Conservation (phyloP, 2,888 invertebrate species). For the Hanleya hanleyi region DNA sequence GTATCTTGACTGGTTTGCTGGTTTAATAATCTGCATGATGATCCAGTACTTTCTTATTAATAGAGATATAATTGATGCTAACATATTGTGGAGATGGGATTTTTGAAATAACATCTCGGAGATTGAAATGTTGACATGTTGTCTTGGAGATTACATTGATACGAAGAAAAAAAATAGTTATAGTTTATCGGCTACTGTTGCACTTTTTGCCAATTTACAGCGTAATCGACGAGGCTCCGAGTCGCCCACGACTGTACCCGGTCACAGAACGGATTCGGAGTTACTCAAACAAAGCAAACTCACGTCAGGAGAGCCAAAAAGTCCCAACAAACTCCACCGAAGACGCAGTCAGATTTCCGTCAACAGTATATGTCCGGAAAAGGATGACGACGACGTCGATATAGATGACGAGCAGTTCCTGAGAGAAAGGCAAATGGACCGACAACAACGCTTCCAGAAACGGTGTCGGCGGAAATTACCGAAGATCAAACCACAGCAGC, state of each 20-base stretch:
- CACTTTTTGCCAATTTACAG: too few species aligned
- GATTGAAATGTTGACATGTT: too few species aligned
- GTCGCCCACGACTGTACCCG: background rate
- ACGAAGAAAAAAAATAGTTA: too few species aligned
- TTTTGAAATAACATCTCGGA: too few species aligned
- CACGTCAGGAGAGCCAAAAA: background rate
- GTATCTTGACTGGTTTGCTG: too few species aligned
- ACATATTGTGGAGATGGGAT: too few species aligned
- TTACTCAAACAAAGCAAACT: background rate
- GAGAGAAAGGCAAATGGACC: slow-evolving; percentile 38
- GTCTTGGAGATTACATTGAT: too few species aligned
- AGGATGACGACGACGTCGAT: slow-evolving; percentile 41
- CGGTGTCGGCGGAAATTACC: slow-evolving; percentile 25
- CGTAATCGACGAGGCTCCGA: background rate
- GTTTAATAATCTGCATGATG: too few species aligned
- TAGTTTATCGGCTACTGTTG: too few species aligned
- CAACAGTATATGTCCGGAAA: background rate
- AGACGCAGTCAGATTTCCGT: slow-evolving; percentile 14
- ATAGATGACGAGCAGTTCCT: slow-evolving; percentile 36
- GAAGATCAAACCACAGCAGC: background rate
- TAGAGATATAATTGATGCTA: too few species aligned
- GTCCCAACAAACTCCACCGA: slow-evolving; percentile 16
- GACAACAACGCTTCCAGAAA: slow-evolving; percentile 39
- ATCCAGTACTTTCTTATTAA: too few species aligned
- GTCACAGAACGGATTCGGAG: slow-evolving; percentile 1